Percentiles rank a stretch among this genome's conserved stretches.
phyloP scores from a whole-genome alignment of 2,113 vertebrate genomes.

The Dasyurus viverrinus region DNA sequence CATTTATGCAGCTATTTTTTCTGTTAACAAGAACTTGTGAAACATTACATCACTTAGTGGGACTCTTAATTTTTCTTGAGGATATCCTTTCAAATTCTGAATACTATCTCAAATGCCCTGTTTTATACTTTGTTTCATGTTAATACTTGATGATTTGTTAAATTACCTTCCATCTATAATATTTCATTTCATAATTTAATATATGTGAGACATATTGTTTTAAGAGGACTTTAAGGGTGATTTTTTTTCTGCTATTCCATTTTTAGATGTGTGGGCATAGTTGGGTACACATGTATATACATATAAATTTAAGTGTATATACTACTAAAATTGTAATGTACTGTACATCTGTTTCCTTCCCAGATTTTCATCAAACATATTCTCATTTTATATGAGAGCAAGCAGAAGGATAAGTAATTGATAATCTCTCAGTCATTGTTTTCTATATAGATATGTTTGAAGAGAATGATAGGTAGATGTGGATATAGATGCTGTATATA shows the following conservation, averaged over 20 bases:
- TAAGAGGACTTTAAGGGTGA: background rate
- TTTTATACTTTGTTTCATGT: background rate
- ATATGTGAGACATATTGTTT: background rate
- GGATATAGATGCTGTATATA: no score
- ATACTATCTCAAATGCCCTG: background rate
- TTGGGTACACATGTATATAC: background rate
- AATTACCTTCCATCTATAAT: background rate
- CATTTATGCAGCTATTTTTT: background rate
- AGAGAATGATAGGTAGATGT: no score
- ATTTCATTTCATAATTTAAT: background rate
- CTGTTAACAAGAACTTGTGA: background rate
- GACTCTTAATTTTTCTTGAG: background rate
- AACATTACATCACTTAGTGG: background rate
- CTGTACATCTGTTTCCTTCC: background rate
- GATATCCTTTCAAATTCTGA: background rate
- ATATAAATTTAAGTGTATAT: background rate
- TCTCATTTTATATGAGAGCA: background rate
- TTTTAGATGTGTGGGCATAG: background rate
- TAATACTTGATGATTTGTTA: background rate
- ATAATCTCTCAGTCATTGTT: background rate
- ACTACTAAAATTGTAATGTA: background rate
- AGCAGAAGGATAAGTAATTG: background rate
- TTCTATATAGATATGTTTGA: no score
- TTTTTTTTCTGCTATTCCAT: background rate
- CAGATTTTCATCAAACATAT: background rate